These are phyloP conservation scores for Xylocampa areola DNA, from an alignment of 2,888 invertebrate species.

Conservation along the genomic window DNA sequence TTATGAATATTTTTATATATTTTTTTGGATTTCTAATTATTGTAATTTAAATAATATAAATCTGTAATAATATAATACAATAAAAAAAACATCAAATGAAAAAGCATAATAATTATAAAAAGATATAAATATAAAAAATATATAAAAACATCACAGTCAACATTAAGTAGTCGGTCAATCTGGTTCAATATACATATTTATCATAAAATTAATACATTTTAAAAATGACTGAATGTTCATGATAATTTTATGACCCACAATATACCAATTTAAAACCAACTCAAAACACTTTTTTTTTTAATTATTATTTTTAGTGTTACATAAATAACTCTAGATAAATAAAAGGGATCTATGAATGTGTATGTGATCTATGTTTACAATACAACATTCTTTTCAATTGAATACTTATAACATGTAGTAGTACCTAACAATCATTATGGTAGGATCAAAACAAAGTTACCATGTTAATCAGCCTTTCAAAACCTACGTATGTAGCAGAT, in stretches of 20 bases:
- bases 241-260: too few relatives aligned
- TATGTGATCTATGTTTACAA: too few relatives aligned
- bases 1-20: conserved; percentile 3
- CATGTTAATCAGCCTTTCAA: conserved; percentile 49
- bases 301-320: too few relatives aligned
- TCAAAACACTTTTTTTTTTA: too few relatives aligned
- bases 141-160: conserved; percentile 47
- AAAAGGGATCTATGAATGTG: too few relatives aligned
- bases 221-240: too few relatives aligned
- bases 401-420: too few relatives aligned
- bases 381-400: too few relatives aligned
- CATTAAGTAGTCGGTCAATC: conserved; percentile 11
- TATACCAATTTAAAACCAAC: too few relatives aligned
- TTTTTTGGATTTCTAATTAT: neutral
- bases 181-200: neutral
- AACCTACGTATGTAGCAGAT: conserved; percentile 16
- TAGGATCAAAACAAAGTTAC: conserved; percentile 19
- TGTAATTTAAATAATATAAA: conserved; percentile 7
- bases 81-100: conserved; percentile 2
- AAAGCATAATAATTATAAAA: conserved; percentile 3
- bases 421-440: neutral
- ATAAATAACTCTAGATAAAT: too few relatives aligned
- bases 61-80: conserved; percentile 3
- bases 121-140: conserved; percentile 10
- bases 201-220: neutral